A percentile compares a stretch with the other conserved stretches of the same genome.
These are phyloP conservation scores for Coregonus clupeaformis DNA, from an alignment of 2,113 vertebrate genomes.

Conservation along the genomic window DNA sequence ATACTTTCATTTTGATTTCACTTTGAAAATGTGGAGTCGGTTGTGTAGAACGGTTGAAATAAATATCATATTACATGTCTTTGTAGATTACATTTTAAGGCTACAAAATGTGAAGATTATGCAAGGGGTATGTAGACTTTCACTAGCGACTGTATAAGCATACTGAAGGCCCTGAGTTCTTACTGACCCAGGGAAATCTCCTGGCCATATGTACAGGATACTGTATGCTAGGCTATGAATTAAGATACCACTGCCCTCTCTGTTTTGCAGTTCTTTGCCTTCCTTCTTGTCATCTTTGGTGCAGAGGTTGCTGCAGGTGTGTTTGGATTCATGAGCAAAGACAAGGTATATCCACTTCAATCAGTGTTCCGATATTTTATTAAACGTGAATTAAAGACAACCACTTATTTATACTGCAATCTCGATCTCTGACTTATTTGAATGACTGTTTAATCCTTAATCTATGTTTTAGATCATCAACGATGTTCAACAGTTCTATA, in stretches of 20 bases:
- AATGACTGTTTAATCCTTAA: neutral
- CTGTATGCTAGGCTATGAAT: too few species aligned
- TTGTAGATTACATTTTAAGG: too few species aligned
- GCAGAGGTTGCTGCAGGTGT: slow-evolving; percentile 92
- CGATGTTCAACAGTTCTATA: slow-evolving; percentile 85
- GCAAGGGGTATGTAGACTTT: too few species aligned
- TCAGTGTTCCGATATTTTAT: neutral
- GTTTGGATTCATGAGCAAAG: slow-evolving; percentile 92
- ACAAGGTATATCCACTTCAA: slow-evolving; percentile 68
- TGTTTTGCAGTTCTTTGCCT: slow-evolving; percentile 88
- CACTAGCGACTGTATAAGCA: too few species aligned
- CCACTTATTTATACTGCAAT: neutral
- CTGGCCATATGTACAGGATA: too few species aligned
- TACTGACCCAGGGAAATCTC: too few species aligned
- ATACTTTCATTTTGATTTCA: too few species aligned
- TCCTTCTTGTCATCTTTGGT: slow-evolving; percentile 93
- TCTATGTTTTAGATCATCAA: slow-evolving; percentile 77
- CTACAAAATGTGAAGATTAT: too few species aligned
- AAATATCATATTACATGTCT: rapidly evolving
- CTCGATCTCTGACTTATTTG: neutral
- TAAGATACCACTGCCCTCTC: slow-evolving; percentile 25
- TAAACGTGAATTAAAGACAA: neutral
- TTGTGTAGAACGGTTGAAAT: too few species aligned
- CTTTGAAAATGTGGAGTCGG: too few species aligned
- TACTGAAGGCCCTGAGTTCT: too few species aligned